Evolutionary conservation across 2,888 invertebrate genomes (phyloP).

Genomic region (Phengaris arion): DNA sequence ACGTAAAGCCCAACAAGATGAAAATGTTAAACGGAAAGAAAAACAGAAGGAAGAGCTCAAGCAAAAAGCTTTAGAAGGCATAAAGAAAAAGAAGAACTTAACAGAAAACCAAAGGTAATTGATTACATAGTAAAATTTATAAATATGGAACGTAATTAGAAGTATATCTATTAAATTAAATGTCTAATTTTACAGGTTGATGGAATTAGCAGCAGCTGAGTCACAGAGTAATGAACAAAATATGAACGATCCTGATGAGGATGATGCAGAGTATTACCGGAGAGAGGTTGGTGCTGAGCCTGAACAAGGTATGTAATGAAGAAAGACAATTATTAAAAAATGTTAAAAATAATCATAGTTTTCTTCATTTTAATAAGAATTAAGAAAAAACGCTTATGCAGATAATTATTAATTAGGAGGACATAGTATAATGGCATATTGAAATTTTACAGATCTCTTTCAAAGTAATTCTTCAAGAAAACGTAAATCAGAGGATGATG

Average conservation of each 20-base stretch:
- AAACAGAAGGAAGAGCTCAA: conserved; percentile 81
- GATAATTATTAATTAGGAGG: no score
- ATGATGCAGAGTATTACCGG: conserved; percentile 90
- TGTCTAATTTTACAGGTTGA: conserved; percentile 50
- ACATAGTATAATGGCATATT: not conserved
- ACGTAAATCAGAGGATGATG: conserved; percentile 59
- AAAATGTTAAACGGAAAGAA: conserved; percentile 85
- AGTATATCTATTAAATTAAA: not conserved
- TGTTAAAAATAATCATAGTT: no score
- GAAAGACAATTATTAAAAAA: not conserved
- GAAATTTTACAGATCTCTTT: conserved; percentile 59
- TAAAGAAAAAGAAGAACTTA: conserved; percentile 78
- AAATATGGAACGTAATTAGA: not conserved
- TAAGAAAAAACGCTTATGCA: no score
- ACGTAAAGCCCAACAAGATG: conserved; percentile 86
- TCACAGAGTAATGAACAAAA: conserved; percentile 62
- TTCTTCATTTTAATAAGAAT: no score
- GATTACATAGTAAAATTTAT: not conserved
- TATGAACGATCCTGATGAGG: conserved; percentile 73
- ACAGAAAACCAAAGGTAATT: conserved; percentile 71
- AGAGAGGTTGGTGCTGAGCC: conserved; percentile 94
- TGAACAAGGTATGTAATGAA: conserved; percentile 82
- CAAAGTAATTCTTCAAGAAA: conserved; percentile 56
- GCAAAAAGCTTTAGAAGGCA: conserved; percentile 84
- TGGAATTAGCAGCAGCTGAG: conserved; percentile 77